Conservation (phyloP, 2,888 invertebrate genomes). For the Tridacna crocea region DNA sequence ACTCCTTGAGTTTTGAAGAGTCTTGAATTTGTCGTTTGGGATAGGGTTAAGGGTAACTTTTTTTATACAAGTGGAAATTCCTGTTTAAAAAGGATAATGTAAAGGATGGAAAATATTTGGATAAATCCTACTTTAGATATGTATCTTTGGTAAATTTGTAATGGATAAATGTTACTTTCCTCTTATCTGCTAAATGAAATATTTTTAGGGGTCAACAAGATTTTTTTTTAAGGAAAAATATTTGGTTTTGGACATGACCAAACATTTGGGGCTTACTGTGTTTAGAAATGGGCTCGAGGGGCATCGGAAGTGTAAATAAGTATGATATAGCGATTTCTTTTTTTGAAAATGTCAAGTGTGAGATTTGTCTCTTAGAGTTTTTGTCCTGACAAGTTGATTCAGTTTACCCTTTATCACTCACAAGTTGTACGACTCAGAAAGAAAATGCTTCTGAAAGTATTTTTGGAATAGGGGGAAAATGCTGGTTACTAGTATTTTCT, state of each 20-base stretch:
- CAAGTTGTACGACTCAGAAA: too few relatives aligned
- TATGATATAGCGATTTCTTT: slow-evolving; percentile 13
- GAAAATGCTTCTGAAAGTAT: too few relatives aligned
- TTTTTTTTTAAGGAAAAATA: slow-evolving; percentile 9
- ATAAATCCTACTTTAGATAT: slow-evolving; percentile 20
- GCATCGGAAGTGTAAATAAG: slow-evolving; percentile 17
- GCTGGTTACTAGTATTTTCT: too few relatives aligned
- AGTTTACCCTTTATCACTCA: too few relatives aligned
- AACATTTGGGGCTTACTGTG: slow-evolving; percentile 9
- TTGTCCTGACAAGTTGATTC: too few relatives aligned
- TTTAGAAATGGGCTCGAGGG: slow-evolving; percentile 15
- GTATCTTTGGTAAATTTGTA: slow-evolving; percentile 21
- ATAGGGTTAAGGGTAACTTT: too few relatives aligned
- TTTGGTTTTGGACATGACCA: slow-evolving; percentile 16
- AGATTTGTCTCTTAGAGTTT: too few relatives aligned
- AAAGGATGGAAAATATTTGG: background rate
- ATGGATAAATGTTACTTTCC: background rate
- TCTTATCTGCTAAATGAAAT: slow-evolving; percentile 26
- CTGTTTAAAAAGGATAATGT: background rate
- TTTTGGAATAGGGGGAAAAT: too few relatives aligned
- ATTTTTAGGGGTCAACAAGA: background rate
- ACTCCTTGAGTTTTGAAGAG: too few relatives aligned
- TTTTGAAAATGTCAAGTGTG: too few relatives aligned
- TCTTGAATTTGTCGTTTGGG: too few relatives aligned
- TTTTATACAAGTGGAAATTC: too few relatives aligned